Percentiles rank a stretch among this genome's conserved stretches.
Evolutionary conservation across 2,888 invertebrate species (phyloP).

Genomic region (Drosophila testacea): DNA sequence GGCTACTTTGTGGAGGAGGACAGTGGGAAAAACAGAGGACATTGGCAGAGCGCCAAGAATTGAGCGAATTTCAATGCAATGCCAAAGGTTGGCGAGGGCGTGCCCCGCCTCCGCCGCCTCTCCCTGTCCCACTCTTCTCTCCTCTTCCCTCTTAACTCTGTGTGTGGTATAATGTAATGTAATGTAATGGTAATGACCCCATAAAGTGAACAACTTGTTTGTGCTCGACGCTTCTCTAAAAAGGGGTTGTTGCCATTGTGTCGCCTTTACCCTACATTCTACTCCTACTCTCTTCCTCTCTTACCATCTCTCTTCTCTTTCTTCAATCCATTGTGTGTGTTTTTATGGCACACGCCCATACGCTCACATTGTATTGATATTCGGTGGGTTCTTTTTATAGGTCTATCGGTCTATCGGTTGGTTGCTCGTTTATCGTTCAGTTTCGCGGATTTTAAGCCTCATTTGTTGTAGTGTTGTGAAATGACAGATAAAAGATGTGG

Average conservation of each 20-base stretch:
- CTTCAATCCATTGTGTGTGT: background rate
- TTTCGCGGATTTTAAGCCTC: slow-evolving; percentile 43
- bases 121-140: background rate
- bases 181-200: slow-evolving; percentile 80
- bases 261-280: slow-evolving; percentile 32
- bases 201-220: slow-evolving; percentile 81
- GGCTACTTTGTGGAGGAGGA: background rate
- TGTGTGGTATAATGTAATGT: slow-evolving; percentile 56
- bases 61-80: slow-evolving; percentile 78
- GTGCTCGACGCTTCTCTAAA: slow-evolving; percentile 50
- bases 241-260: slow-evolving; percentile 68
- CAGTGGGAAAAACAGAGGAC: slow-evolving; percentile 23
- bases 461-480: slow-evolving; percentile 33
- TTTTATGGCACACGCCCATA: slow-evolving; percentile 45
- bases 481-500: background rate
- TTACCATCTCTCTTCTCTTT: background rate
- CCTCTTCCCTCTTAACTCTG: background rate
- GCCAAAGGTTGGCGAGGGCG: slow-evolving; percentile 57
- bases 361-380: slow-evolving; percentile 42
- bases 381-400: slow-evolving; percentile 45
- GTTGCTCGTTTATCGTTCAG: slow-evolving; percentile 34
- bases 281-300: background rate
- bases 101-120: background rate
- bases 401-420: slow-evolving; percentile 61
- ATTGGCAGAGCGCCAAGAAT: slow-evolving; percentile 70